Evolutionary conservation across 2,797 vertebrate genomes (phyloP).

Genomic region (Sebastes trivittatus): DNA sequence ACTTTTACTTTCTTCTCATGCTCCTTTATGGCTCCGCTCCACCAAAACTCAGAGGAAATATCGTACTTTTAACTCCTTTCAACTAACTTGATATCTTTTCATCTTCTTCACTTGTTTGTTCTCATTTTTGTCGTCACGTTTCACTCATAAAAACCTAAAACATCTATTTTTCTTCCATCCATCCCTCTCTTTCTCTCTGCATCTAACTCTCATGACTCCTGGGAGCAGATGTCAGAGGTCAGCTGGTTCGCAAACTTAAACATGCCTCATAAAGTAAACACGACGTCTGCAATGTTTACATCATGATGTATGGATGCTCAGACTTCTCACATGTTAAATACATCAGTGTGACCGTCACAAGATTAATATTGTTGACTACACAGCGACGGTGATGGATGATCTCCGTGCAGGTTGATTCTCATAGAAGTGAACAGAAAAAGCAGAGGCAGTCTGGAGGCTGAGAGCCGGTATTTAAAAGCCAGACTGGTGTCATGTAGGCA

Average conservation of each 20-base stretch:
- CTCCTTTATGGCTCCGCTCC: not conserved
- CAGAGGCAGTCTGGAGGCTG: not conserved
- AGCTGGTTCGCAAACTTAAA: not conserved
- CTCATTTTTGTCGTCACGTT: not conserved
- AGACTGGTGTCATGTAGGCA: not conserved
- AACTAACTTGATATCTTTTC: not conserved
- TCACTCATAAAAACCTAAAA: too few relatives aligned
- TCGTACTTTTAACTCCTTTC: too few relatives aligned
- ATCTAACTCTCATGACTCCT: not conserved
- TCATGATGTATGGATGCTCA: not conserved
- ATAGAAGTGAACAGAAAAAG: not conserved
- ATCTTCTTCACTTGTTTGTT: not conserved
- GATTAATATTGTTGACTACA: not conserved
- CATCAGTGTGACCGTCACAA: not conserved
- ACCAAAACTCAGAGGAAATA: not conserved
- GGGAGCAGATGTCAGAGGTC: slow-evolving; percentile 12
- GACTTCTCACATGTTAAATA: not conserved
- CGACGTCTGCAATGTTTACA: not conserved
- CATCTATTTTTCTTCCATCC: too few relatives aligned
- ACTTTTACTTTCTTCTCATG: not conserved
- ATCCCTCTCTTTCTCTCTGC: too few relatives aligned
- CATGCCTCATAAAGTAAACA: not conserved
- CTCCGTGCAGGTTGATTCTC: not conserved
- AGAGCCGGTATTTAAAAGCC: not conserved
- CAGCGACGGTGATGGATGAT: not conserved